phyloP scores from a whole-genome alignment of 2,888 invertebrate species.

The Philonicus albiceps region DNA sequence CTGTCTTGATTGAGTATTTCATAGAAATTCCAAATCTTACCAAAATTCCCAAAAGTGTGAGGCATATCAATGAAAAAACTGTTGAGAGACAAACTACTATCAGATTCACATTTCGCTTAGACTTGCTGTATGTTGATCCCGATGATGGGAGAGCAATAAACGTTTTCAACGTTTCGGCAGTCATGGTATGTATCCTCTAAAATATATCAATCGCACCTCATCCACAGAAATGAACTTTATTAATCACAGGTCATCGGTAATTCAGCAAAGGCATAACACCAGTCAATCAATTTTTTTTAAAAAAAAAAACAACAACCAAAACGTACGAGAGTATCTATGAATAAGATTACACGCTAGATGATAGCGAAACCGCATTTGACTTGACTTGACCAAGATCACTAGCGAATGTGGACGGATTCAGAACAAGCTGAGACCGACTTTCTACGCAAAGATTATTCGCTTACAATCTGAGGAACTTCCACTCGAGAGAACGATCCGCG shows the following conservation, averaged over 20 bases:
- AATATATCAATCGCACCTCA: background rate
- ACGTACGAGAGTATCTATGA: background rate
- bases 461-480: background rate
- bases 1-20: background rate
- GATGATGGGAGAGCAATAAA: constrained; percentile 58
- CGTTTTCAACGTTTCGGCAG: constrained; percentile 62
- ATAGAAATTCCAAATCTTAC: constrained; percentile 52
- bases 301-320: background rate
- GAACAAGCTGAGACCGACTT: background rate
- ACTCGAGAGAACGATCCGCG: constrained; percentile 20
- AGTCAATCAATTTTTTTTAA: background rate
- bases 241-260: constrained; percentile 11
- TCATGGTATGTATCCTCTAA: constrained; percentile 52
- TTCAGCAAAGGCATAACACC: background rate
- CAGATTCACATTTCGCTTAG: constrained; percentile 22
- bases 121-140: constrained; percentile 3
- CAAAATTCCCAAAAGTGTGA: constrained; percentile 56
- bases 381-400: background rate
- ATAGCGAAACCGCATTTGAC: background rate
- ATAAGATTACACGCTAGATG: background rate
- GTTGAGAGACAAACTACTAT: constrained; percentile 54
- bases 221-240: background rate
- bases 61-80: constrained; percentile 53
- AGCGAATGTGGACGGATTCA: background rate
- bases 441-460: background rate